phyloP scores from a whole-genome alignment of 2,797 vertebrate genomes.

The Lagocephalus sceleratus region DNA sequence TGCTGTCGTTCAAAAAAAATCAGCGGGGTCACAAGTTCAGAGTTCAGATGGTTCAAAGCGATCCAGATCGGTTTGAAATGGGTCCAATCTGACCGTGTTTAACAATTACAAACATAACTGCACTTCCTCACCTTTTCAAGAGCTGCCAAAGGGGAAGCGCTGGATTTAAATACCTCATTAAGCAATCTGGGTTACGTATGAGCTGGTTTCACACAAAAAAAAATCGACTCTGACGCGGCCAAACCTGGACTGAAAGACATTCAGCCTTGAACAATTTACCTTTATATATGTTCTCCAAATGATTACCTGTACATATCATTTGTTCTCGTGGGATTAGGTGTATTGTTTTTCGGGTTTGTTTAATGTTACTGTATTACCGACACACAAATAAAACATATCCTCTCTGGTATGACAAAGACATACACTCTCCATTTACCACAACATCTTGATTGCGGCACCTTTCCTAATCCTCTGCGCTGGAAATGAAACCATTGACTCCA shows the following conservation, averaged over 20 bases:
- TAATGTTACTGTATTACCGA: not conserved
- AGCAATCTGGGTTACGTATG: too few relatives aligned
- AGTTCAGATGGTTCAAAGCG: slow-evolving; percentile 59
- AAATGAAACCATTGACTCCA: slow-evolving; percentile 64
- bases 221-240: too few relatives aligned
- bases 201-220: too few relatives aligned
- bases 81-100: not conserved
- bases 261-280: not conserved
- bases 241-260: too few relatives aligned
- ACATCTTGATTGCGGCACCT: slow-evolving; percentile 34
- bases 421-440: slow-evolving; percentile 27
- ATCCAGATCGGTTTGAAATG: slow-evolving; percentile 20
- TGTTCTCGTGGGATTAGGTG: not conserved
- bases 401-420: slow-evolving; percentile 3
- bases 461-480: slow-evolving; percentile 29
- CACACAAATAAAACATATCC: not conserved
- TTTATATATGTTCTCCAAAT: not conserved
- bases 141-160: slow-evolving; percentile 7
- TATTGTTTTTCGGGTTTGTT: too few relatives aligned
- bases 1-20: slow-evolving; percentile 33
- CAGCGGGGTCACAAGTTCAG: slow-evolving; percentile 50
- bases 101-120: not conserved
- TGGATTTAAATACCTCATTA: not conserved
- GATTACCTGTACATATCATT: not conserved
- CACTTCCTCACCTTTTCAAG: not conserved